Conservation (phyloP, 2,797 vertebrate genomes). For the Hybognathus amarus region DNA sequence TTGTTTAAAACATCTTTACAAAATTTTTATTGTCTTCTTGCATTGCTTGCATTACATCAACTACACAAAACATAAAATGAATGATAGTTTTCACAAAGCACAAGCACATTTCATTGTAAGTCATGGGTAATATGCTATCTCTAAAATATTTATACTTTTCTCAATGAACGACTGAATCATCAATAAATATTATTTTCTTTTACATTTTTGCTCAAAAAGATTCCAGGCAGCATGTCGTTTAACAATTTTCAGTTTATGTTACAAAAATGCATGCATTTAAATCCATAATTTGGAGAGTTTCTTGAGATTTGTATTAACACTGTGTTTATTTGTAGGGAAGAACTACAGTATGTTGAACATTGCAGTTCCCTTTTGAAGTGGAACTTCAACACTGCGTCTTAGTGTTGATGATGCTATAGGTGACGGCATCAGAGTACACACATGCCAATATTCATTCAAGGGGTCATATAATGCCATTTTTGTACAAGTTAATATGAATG, state of each 20-base stretch:
- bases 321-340: not conserved
- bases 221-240: not conserved
- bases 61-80: not conserved
- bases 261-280: not conserved
- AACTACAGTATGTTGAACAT: no score
- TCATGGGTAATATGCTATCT: not conserved
- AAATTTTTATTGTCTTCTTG: slow-evolving; percentile 41
- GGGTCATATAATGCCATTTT: no score
- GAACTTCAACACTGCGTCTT: not conserved
- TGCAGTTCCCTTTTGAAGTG: not conserved
- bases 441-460: not conserved
- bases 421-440: not conserved
- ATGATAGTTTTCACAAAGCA: not conserved
- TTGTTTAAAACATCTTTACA: not conserved
- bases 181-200: not conserved
- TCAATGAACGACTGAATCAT: not conserved
- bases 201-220: not conserved
- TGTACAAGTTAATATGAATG: no score
- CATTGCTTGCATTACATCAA: not conserved
- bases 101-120: not conserved
- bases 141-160: not conserved
- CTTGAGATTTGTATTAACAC: not conserved
- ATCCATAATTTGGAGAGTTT: not conserved
- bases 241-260: not conserved
- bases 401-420: not conserved